Evolutionary conservation across 2,113 vertebrate genomes (phyloP), one percentile per base, ranked within the genome.

Genomic region (Scatophagus argus): DNA sequence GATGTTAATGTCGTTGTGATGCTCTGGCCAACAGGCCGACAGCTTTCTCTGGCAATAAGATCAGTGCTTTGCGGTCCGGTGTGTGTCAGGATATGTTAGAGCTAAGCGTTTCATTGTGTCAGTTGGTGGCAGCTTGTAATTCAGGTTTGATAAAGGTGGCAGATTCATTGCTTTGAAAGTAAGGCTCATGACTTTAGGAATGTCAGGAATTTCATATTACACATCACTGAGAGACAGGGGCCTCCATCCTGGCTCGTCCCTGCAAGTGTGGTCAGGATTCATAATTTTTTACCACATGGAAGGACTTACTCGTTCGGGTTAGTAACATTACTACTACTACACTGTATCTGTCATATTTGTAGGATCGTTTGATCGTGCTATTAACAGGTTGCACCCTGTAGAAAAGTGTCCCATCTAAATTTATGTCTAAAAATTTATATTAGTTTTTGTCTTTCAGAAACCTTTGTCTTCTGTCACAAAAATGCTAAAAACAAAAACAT

Each of bases 71-170:
- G n/a, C 29, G 54, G 38, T 52, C 69, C 44, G 16, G 32, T 47
- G 25, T 41, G 47, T 82, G 34, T 76, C 52, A 54, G n/a, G 44
- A 29, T 70, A 13, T 77, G 21, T 67, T 49, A 67, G 43, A 29
- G 43, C 21, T 49, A 21, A 38, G 25, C 47, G 41, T 43, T 61
- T 4, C 52, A n/a, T 8, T 59, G 34, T 34, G 58, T 59, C 10
- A 58, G 27, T 63, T 34, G 34, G 32, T 82, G 54, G 61, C 66
- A 66, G 61, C 44, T 60, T 38, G 39, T 61, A 54, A 72, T 46
- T 72, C 27, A 34, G 25, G 47, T 62, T 49, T 17, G 13, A 38
- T 29, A 5, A 16, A 47, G 41, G 39, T 49, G n/a, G 43, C 23
- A 29, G 43, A 43, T 36, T 32, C 13, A 11, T 41, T 21, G 11